phyloP scores from a whole-genome alignment of 2,888 invertebrate genomes.

The Orthonevra nobilis region DNA sequence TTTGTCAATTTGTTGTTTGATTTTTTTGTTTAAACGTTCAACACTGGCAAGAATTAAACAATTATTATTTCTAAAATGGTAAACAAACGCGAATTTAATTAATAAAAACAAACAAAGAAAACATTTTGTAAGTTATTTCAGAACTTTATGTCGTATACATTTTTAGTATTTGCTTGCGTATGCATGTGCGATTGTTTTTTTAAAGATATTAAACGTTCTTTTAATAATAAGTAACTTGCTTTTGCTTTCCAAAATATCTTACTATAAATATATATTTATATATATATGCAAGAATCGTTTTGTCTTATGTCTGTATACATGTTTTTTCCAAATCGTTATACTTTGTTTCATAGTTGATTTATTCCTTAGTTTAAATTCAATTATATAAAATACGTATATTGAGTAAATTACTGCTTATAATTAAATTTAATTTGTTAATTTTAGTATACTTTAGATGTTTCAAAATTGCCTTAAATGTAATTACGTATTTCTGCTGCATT shows the following conservation, averaged over 20 bases:
- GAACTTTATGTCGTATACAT: slow-evolving; percentile 68
- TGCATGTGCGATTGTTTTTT: slow-evolving; percentile 49
- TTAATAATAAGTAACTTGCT: slow-evolving; percentile 43
- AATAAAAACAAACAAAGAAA: slow-evolving; percentile 54
- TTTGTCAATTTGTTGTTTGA: slow-evolving; percentile 50
- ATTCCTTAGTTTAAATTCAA: slow-evolving; percentile 63
- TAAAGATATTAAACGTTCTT: slow-evolving; percentile 27
- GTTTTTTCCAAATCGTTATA: slow-evolving; percentile 65
- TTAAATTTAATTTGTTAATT: slow-evolving; percentile 54
- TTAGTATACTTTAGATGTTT: slow-evolving; percentile 61
- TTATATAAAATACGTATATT: slow-evolving; percentile 70
- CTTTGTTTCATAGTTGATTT: slow-evolving; percentile 64
- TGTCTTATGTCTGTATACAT: slow-evolving; percentile 56
- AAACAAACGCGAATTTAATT: too few relatives aligned
- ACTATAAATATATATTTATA: too few relatives aligned
- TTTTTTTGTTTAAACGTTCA: slow-evolving; percentile 42
- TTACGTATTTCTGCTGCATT: slow-evolving; percentile 70
- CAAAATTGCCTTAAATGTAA: slow-evolving; percentile 65
- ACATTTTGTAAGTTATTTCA: slow-evolving; percentile 62
- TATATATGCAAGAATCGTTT: slow-evolving; percentile 25
- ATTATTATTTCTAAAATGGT: slow-evolving; percentile 33
- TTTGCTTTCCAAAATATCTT: slow-evolving; percentile 46
- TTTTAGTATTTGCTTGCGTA: slow-evolving; percentile 58
- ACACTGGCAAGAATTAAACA: slow-evolving; percentile 61
- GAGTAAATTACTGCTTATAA: slow-evolving; percentile 66